A percentile compares a stretch with the other conserved stretches of the same genome.
These are phyloP conservation scores for Charaxes varanes DNA, from an alignment of 1,140 invertebrate genomes.

Conservation along the genomic window DNA sequence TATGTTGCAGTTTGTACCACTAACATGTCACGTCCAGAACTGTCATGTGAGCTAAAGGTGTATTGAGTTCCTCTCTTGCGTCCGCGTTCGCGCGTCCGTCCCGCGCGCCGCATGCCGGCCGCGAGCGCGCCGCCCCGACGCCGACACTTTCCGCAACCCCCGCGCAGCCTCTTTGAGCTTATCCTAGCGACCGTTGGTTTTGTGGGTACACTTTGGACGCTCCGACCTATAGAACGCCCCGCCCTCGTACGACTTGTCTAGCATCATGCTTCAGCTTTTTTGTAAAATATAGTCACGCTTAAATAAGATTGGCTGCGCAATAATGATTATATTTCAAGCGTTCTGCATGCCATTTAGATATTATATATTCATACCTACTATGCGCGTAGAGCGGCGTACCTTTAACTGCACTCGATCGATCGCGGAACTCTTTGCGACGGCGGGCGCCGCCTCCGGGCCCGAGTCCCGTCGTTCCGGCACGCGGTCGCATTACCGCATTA, in stretches of 20 bases:
- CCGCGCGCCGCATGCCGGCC: too few relatives aligned
- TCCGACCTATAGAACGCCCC: constrained; percentile 69
- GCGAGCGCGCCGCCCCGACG: too few relatives aligned
- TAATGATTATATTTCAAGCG: constrained; percentile 77
- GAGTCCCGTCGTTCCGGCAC: constrained; percentile 26
- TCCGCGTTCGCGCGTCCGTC: too few relatives aligned
- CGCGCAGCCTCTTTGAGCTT: constrained; percentile 67
- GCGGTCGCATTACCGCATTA: constrained; percentile 28
- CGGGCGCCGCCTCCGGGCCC: constrained; percentile 31
- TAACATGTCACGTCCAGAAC: constrained; percentile 74
- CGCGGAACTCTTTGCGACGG: constrained; percentile 49
- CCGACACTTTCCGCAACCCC: constrained; percentile 55
- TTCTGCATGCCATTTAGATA: constrained; percentile 77
- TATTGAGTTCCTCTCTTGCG: constrained; percentile 71
- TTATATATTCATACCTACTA: constrained; percentile 72
- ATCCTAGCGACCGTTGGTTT: constrained; percentile 70
- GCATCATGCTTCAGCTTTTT: constrained; percentile 74
- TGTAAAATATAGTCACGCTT: constrained; percentile 74
- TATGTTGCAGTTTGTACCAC: constrained; percentile 74
- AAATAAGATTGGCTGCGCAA: constrained; percentile 73
- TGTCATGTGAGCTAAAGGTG: constrained; percentile 74
- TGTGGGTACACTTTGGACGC: constrained; percentile 71
- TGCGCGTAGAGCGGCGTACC: constrained; percentile 68
- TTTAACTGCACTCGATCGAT: constrained; percentile 65
- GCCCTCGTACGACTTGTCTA: constrained; percentile 72